Base-by-base conservation (phyloP, 2,113 vertebrate species). In the Puntigrus tetrazona region DNA sequence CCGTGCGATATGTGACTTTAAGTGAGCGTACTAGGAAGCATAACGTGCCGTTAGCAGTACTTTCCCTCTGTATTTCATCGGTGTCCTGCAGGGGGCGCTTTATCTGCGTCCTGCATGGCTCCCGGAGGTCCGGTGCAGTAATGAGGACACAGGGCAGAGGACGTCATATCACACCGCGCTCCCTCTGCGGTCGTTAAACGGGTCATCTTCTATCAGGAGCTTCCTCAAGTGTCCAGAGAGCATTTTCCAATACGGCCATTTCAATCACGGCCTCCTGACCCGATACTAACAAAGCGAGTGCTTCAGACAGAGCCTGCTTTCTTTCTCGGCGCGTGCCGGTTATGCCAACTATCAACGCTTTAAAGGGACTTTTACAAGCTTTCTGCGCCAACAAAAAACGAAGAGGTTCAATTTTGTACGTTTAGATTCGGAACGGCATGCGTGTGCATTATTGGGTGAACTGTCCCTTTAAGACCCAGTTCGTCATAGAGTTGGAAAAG, bases 111-210 rank as follows among this genome's bases (percentile, higher is more conserved):
- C 52, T 38, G 76, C 34, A 34, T 5, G 7, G 31, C 20, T 80
- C 41, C 27, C 16, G 47, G 10, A 3, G 36, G 38, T 14, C 61
- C 27, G 2, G 13, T 45, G 77, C 8, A 29, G 59, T 31, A 67
- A 31, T 67, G 78, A 80, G 59, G 78, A 29, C 78, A 80, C 61
- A 14, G 59, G 59, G 38, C 25, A 67, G 5, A 67, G 29, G 78
- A 80, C 18, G 27, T 67, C 16, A 47, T 80, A 67, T 80, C 27
- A 67, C 18, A 65, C 16, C 8, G 14, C 0, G 5, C 25, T 80
- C 59, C 41, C 78, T 47, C 78, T 65, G 59, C 25, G 18, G 57
- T 29, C 59, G 34, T 67, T 80, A 80, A 80, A 50, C 78, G 67
- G 78, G 78, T 80, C 78, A 80, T 43, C 34, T 43, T 43, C 36